Percentiles rank a stretch among this genome's conserved stretches.
These are phyloP conservation scores for Lacerta viridis DNA, from an alignment of 2,797 vertebrate genomes.

Conservation along the genomic window DNA sequence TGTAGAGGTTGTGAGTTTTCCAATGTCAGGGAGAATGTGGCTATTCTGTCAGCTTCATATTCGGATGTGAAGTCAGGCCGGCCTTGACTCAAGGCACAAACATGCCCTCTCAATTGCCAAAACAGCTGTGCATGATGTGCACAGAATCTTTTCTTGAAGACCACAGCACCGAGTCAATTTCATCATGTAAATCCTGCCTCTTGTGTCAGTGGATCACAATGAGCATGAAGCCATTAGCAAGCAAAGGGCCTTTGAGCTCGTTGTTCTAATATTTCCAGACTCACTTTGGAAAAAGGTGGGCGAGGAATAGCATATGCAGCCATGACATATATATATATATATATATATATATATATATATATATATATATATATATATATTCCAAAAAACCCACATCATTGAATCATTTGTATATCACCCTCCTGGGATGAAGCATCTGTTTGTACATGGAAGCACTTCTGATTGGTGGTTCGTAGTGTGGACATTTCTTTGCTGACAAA, in stretches of 20 bases:
- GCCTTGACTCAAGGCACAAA: background rate
- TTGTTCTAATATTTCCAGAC: conserved; percentile 11
- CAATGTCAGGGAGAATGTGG: background rate
- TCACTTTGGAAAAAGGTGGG: background rate
- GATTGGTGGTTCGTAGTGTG: background rate
- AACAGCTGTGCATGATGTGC: background rate
- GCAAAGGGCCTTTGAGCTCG: background rate
- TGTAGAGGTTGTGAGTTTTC: background rate
- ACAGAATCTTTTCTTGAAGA: background rate
- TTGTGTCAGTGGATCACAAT: background rate
- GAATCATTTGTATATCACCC: background rate
- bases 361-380: too few species aligned
- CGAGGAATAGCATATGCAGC: background rate
- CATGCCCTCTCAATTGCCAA: background rate
- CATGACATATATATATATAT: background rate
- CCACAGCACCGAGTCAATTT: background rate
- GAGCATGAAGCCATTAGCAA: background rate
- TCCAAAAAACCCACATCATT: background rate
- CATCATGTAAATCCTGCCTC: background rate
- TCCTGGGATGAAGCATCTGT: conserved; percentile 29
- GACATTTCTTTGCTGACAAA: conserved; percentile 2
- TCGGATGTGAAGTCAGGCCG: background rate
- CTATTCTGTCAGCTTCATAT: background rate
- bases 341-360: too few species aligned
- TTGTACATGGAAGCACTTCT: conserved; percentile 2